Base-by-base conservation (phyloP, 2,888 invertebrate genomes). In the Pammene fasciana region DNA sequence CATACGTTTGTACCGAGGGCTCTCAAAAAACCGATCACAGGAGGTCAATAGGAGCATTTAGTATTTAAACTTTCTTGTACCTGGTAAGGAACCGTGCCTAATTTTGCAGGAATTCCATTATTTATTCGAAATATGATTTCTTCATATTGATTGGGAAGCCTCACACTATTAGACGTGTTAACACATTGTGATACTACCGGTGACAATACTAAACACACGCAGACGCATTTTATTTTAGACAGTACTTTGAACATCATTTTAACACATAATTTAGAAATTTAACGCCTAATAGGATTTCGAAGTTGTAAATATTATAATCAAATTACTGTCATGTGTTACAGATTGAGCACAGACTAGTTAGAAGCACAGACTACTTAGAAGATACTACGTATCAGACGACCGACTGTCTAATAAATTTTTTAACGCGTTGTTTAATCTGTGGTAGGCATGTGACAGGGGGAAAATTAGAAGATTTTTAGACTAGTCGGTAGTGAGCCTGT, bases 71-170 rank as follows among this genome's bases (percentile, higher is more conserved):
- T 26, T 26, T 26, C 26, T 26, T 26, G 26, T 26, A 88, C 88
- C 82, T 87, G 89, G 75, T 86, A 88, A 5, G 87, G 88, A 13
- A 83, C 78, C 72, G 86, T 85, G 10, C 86, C 87, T 56, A 84
- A 79, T 10, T 73, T 71, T 0, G 80, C 88, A 0, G 80, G 75
- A 65, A 41, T 64, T 0, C 88, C 89, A 59, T 82, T 79, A 0
- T 80, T 75, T 7, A 87, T 79, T n/a, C 84, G 79, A 6, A 79
- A 79, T 9, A 11, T 5, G 45, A 75, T 73, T 0, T 73, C 72
- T 10, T 59, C 54, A 41, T 36, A 13, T n/a, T 38, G 13, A 34
- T 7, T 14, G 7, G 6, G 18, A 5, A 18, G 4, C 36, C 10
- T 18, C 16, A 50, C 50, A 0, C 0, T 10, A 4, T 50, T 9